Percentiles rank a stretch among this genome's conserved stretches.
Conservation (phyloP, 92 coral and sea anemone species). For the Porites evermanni region DNA sequence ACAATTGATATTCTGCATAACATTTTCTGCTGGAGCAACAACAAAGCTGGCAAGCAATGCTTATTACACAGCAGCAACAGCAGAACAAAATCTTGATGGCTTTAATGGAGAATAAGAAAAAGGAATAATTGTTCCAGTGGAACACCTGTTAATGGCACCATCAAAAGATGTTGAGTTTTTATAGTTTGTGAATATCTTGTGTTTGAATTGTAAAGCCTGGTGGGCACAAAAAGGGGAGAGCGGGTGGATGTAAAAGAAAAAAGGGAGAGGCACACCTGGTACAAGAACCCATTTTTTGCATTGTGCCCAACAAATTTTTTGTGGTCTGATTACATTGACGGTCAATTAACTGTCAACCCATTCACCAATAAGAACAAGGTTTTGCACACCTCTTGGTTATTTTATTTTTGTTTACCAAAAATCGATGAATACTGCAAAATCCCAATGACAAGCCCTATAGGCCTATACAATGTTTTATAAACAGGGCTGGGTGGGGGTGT, state of each 20-base stretch:
- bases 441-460: too few relatives aligned
- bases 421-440: too few relatives aligned
- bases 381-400: background rate
- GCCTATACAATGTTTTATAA: too few relatives aligned
- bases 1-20: background rate
- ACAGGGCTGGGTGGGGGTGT: too few relatives aligned
- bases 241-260: background rate
- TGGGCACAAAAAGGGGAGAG: too few relatives aligned
- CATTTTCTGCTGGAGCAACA: background rate
- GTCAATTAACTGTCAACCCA: background rate
- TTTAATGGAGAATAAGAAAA: conserved; percentile 15
- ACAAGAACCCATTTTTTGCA: conserved; percentile 1
- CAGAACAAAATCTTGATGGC: conserved; percentile 37
- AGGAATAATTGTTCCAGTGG: background rate
- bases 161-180: conserved; percentile 5
- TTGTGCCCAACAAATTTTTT: background rate
- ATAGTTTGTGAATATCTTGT: background rate
- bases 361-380: background rate
- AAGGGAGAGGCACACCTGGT: conserved; percentile 10
- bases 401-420: too few relatives aligned
- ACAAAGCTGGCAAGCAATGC: conserved; percentile 25
- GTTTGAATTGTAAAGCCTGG: too few relatives aligned
- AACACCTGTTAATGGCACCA: background rate
- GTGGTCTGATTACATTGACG: conserved; percentile 3
- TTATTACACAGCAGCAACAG: conserved; percentile 23